A percentile compares a stretch with the other conserved stretches of the same genome.
Evolutionary conservation across 2,113 vertebrate species (phyloP).

Genomic region (Todiramphus chloris): DNA sequence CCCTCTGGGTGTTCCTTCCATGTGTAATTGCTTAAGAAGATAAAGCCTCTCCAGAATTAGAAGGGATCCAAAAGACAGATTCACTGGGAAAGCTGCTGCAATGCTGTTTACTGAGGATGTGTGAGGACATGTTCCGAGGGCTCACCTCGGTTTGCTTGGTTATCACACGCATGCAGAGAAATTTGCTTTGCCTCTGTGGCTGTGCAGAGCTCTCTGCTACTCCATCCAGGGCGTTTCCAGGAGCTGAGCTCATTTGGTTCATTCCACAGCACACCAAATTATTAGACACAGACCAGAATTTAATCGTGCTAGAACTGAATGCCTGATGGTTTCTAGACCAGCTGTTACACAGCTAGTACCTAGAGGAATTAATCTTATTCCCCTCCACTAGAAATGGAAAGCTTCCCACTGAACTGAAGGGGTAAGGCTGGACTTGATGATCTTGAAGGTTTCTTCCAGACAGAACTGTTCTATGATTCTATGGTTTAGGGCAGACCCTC

Average conservation of each 20-base stretch:
- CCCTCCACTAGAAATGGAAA: background rate
- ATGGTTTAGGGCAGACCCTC: background rate
- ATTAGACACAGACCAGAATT: background rate
- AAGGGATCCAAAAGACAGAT: background rate
- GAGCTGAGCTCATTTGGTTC: background rate
- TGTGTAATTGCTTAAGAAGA: background rate
- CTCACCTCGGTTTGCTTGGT: background rate
- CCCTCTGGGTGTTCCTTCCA: slow-evolving; percentile 10
- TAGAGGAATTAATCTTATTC: background rate
- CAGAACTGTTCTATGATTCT: no score
- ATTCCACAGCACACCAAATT: background rate
- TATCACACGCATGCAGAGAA: background rate
- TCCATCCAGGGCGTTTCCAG: background rate
- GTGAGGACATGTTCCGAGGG: background rate
- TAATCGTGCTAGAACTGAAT: background rate
- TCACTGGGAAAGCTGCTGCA: background rate
- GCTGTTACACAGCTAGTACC: background rate
- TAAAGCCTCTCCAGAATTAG: background rate
- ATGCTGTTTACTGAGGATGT: background rate
- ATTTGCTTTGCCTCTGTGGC: background rate
- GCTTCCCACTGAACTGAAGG: background rate
- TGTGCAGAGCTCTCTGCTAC: background rate
- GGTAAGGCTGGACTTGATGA: no score
- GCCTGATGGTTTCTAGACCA: background rate
- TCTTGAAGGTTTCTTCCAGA: no score